Conservation (phyloP, 2,888 invertebrate genomes). For the Volucella inflata region DNA sequence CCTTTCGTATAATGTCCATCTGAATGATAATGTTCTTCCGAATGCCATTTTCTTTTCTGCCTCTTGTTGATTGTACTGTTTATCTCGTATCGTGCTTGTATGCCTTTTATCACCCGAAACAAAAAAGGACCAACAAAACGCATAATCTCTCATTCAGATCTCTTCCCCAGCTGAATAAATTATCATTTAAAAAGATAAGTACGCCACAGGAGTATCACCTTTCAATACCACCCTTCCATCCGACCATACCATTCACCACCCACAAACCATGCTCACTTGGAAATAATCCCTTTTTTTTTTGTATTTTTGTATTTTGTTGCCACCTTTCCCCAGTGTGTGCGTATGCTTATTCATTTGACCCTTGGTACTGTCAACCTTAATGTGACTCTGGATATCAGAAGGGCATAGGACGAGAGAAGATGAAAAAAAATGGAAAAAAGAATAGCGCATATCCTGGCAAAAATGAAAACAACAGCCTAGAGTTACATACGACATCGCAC, state of each 20-base stretch:
- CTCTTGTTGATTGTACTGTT: slow-evolving; percentile 39
- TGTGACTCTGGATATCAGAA: slow-evolving; percentile 56
- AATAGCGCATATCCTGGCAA: slow-evolving; percentile 66
- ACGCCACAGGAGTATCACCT: slow-evolving; percentile 75
- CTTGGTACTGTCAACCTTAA: slow-evolving; percentile 66
- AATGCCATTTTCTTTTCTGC: slow-evolving; percentile 49
- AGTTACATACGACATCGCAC: slow-evolving; percentile 81
- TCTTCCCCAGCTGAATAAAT: slow-evolving; percentile 72
- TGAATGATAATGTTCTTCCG: slow-evolving; percentile 64
- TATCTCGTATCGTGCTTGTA: slow-evolving; percentile 50
- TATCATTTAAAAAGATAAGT: slow-evolving; percentile 75
- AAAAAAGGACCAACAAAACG: slow-evolving; percentile 63
- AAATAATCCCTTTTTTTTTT: slow-evolving; percentile 67
- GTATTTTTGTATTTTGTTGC: slow-evolving; percentile 36
- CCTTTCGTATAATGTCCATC: slow-evolving; percentile 22
- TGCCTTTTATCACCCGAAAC: slow-evolving; percentile 59
- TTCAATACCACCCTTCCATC: slow-evolving; percentile 59
- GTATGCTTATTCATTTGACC: slow-evolving; percentile 66
- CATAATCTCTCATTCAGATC: slow-evolving; percentile 68
- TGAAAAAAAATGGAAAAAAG: slow-evolving; percentile 28
- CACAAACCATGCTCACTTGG: slow-evolving; percentile 35
- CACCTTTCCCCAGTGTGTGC: slow-evolving; percentile 58
- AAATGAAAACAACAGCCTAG: slow-evolving; percentile 83
- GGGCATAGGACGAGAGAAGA: slow-evolving; percentile 31
- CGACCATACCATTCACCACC: slow-evolving; percentile 20